Evolutionary conservation across 2,797 vertebrate species (phyloP).

Genomic region (Lerista edwardsae): DNA sequence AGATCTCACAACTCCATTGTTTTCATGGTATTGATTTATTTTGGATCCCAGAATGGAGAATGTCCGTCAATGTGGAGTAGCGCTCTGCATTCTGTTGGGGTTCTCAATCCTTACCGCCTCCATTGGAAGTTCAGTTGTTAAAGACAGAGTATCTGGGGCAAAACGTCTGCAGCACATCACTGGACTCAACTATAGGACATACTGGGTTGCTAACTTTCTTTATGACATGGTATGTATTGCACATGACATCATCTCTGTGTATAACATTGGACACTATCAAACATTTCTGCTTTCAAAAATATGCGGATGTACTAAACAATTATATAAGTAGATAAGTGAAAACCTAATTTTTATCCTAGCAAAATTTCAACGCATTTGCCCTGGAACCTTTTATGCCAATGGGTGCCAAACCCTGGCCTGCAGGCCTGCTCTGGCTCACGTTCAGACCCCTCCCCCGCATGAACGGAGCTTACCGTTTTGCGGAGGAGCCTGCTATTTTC

Average conservation of each 20-base stretch:
- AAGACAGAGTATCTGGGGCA: conserved; percentile 70
- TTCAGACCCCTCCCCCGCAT: too few relatives aligned
- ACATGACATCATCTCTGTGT: background rate
- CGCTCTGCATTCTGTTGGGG: conserved; percentile 77
- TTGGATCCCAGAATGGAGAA: conserved; percentile 73
- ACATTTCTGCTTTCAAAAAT: background rate
- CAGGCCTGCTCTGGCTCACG: too few relatives aligned
- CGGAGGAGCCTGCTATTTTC: too few relatives aligned
- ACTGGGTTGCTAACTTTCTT: conserved; percentile 76
- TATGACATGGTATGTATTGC: conserved; percentile 76
- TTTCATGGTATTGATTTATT: background rate
- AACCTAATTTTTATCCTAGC: too few relatives aligned
- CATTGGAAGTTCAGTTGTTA: conserved; percentile 67
- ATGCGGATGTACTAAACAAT: background rate
- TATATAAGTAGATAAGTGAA: too few relatives aligned
- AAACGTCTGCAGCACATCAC: conserved; percentile 76
- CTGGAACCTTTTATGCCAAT: too few relatives aligned
- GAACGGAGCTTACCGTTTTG: too few relatives aligned
- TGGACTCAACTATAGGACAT: conserved; percentile 73
- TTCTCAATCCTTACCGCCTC: conserved; percentile 75
- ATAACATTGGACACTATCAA: background rate
- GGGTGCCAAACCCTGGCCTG: too few relatives aligned
- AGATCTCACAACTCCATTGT: accelerated
- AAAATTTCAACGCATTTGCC: too few relatives aligned
- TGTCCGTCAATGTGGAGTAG: conserved; percentile 77